Evolutionary conservation across 2,888 invertebrate genomes (phyloP).

Genomic region (Hydroisotoma schaefferi): DNA sequence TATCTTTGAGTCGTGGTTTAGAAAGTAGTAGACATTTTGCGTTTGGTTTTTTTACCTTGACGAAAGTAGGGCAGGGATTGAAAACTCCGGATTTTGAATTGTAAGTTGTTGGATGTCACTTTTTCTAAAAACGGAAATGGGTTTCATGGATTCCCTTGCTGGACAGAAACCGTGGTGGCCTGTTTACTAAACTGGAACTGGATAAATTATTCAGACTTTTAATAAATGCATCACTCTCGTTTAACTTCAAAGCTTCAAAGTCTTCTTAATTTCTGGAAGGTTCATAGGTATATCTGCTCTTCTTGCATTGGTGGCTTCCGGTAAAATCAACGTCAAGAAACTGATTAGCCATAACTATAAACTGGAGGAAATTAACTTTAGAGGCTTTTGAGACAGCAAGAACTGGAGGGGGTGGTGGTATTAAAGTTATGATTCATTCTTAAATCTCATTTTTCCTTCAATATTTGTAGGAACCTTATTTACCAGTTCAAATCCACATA

Average conservation of each 20-base stretch:
- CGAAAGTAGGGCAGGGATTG: slow-evolving; percentile 2
- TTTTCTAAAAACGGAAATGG: background rate
- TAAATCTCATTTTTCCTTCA: too few species aligned
- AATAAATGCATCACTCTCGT: too few species aligned
- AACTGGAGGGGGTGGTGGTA: slow-evolving; percentile 66
- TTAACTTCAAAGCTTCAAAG: too few species aligned
- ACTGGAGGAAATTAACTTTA: slow-evolving; percentile 70
- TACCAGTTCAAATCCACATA: too few species aligned
- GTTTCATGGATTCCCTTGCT: slow-evolving; percentile 9
- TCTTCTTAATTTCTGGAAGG: too few species aligned
- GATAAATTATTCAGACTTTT: too few species aligned
- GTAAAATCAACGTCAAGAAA: slow-evolving; percentile 73
- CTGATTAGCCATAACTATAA: slow-evolving; percentile 78
- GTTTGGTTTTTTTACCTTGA: too few species aligned
- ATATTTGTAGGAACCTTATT: too few species aligned
- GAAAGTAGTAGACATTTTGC: too few species aligned
- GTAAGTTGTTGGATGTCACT: background rate
- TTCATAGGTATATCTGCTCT: too few species aligned
- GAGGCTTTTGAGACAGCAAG: slow-evolving; percentile 80
- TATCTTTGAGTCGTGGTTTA: too few species aligned
- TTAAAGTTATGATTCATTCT: slow-evolving; percentile 85
- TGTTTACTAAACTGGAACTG: too few species aligned
- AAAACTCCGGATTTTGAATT: background rate
- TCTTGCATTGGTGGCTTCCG: slow-evolving; percentile 70
- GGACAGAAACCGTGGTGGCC: slow-evolving; percentile 20